phyloP scores from a whole-genome alignment of 2,888 invertebrate genomes.

The Drosophila prolongata region DNA sequence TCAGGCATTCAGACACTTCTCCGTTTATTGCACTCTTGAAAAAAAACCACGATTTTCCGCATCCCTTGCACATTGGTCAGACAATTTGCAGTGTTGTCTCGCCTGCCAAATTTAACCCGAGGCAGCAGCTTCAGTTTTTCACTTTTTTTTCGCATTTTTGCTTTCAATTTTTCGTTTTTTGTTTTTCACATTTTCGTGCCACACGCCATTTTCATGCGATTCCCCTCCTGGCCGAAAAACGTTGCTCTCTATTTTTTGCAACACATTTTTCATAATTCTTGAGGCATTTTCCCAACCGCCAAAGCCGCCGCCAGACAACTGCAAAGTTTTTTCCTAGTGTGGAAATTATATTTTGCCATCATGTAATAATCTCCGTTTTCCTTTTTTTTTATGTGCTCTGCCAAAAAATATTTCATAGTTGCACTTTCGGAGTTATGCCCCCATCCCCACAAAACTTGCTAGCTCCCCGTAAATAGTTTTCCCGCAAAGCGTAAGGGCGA shows the following conservation, averaged over 20 bases:
- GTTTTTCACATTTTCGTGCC: slow-evolving; percentile 68
- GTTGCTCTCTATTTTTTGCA: slow-evolving; percentile 56
- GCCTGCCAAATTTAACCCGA: slow-evolving; percentile 75
- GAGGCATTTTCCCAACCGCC: slow-evolving; percentile 60
- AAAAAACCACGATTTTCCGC: not conserved
- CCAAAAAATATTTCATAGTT: slow-evolving; percentile 72
- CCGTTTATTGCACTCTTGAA: slow-evolving; percentile 72
- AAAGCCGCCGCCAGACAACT: slow-evolving; percentile 40
- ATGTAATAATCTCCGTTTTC: slow-evolving; percentile 72
- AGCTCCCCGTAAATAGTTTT: slow-evolving; percentile 57
- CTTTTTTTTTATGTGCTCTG: slow-evolving; percentile 23
- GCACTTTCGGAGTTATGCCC: slow-evolving; percentile 61
- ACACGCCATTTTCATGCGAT: slow-evolving; percentile 69
- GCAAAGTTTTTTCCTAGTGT: slow-evolving; percentile 56
- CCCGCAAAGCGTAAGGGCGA: slow-evolving; percentile 37
- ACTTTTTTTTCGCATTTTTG: slow-evolving; percentile 17
- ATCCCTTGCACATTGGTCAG: slow-evolving; percentile 54
- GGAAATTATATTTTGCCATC: slow-evolving; percentile 71
- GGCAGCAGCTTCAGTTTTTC: slow-evolving; percentile 58
- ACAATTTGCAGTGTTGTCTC: slow-evolving; percentile 75
- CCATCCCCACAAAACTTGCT: slow-evolving; percentile 16
- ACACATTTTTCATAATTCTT: slow-evolving; percentile 77
- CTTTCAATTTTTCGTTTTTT: slow-evolving; percentile 27
- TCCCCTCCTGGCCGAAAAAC: slow-evolving; percentile 22
- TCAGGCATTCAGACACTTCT: slow-evolving; percentile 60